Conservation (phyloP, 2,113 vertebrate genomes). For the Sorex araneus region DNA sequence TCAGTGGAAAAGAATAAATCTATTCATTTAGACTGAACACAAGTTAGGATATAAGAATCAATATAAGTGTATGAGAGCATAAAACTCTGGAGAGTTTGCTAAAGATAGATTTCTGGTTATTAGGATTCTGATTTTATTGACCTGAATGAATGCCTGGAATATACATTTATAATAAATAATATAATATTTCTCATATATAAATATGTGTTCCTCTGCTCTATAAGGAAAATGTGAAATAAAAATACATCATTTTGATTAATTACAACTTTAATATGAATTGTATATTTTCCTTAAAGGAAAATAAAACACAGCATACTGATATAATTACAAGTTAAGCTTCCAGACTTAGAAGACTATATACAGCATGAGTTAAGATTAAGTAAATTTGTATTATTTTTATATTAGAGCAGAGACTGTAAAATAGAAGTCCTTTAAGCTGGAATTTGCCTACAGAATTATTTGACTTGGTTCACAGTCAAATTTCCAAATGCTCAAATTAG, state of each 20-base stretch:
- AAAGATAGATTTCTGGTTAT: neutral
- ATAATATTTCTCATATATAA: neutral
- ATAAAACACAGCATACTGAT: neutral
- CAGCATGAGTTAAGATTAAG: neutral
- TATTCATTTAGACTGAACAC: neutral
- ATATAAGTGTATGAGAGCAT: neutral
- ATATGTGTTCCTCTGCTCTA: neutral
- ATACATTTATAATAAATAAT: conserved; percentile 39
- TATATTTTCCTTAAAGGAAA: neutral
- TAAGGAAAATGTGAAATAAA: neutral
- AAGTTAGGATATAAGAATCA: neutral
- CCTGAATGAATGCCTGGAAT: neutral
- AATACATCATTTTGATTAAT: no score
- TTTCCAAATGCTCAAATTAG: conserved; percentile 48
- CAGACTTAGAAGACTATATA: neutral
- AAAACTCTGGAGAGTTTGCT: conserved; percentile 16
- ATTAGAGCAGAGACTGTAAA: neutral
- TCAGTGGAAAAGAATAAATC: neutral
- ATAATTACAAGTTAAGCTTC: neutral
- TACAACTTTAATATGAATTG: no score
- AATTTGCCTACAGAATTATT: conserved; percentile 27
- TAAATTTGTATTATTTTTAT: conserved; percentile 1
- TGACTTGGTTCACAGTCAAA: neutral
- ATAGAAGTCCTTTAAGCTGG: neutral
- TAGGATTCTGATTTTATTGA: neutral